Conservation (phyloP, 1,140 invertebrate species). For the Ectropis grisescens region DNA sequence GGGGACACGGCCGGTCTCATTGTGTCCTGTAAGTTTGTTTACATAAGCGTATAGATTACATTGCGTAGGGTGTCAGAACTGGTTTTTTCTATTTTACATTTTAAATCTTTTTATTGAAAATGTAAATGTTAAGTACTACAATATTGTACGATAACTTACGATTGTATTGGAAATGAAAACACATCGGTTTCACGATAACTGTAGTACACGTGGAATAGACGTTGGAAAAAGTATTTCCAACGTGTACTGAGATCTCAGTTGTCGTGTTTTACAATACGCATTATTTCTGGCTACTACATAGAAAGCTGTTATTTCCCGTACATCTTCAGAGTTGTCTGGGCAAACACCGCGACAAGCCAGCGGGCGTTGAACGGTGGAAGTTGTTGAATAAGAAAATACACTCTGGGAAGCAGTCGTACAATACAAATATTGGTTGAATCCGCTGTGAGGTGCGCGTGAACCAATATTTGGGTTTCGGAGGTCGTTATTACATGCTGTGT, state of each 20-base stretch:
- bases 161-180: no score
- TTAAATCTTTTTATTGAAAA: no score
- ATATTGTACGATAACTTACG: no score
- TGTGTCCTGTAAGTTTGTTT: slow-evolving; percentile 10
- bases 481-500: slow-evolving; percentile 54
- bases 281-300: no score
- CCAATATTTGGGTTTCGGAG: slow-evolving; percentile 51
- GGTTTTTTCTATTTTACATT: background rate
- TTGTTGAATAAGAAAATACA: slow-evolving; percentile 63
- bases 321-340: slow-evolving; percentile 20
- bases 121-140: no score
- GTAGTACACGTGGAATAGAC: no score
- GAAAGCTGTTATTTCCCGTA: slow-evolving; percentile 4
- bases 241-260: no score
- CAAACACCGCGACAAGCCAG: slow-evolving; percentile 41
- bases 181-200: no score
- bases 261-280: no score
- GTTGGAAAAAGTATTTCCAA: no score
- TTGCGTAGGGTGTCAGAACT: no score
- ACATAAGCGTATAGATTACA: slow-evolving; percentile 2
- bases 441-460: slow-evolving; percentile 47
- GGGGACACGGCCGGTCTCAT: slow-evolving; percentile 3
- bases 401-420: slow-evolving; percentile 56
- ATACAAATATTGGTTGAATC: slow-evolving; percentile 62
- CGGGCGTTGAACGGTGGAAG: slow-evolving; percentile 46